These are phyloP conservation scores for Oxyruncus cristatus DNA, from an alignment of 2,113 vertebrate genomes.

Conservation along the genomic window DNA sequence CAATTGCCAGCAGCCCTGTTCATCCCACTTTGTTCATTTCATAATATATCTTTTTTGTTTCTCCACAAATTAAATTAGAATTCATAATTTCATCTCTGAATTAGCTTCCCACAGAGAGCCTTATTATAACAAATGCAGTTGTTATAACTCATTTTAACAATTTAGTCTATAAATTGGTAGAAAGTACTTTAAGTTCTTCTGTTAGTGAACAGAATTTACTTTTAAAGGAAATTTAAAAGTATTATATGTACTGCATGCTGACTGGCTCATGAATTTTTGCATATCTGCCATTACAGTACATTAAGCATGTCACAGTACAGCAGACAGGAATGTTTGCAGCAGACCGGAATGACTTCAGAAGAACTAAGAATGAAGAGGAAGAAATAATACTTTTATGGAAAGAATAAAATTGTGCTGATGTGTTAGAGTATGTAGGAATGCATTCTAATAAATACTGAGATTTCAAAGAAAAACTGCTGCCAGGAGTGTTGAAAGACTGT, in stretches of 20 bases:
- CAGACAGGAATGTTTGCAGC: neutral
- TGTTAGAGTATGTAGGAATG: neutral
- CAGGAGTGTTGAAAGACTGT: neutral
- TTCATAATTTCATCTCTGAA: constrained; percentile 50
- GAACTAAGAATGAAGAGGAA: neutral
- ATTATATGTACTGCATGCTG: neutral
- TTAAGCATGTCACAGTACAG: neutral
- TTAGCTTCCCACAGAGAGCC: constrained; percentile 47
- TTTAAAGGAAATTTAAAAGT: constrained; percentile 8
- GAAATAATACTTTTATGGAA: neutral
- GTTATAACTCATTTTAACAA: constrained; percentile 22
- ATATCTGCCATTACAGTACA: neutral
- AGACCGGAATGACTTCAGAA: neutral
- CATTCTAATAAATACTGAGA: neutral
- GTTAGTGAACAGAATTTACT: neutral
- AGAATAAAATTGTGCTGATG: neutral
- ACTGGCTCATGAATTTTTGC: neutral
- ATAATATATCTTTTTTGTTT: constrained; percentile 8
- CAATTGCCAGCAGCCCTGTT: neutral
- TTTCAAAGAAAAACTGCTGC: neutral
- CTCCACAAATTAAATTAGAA: constrained; percentile 58
- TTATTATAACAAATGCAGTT: constrained; percentile 50
- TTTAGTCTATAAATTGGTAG: constrained; percentile 38
- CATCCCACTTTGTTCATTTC: neutral
- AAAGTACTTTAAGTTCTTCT: neutral